phyloP scores from a whole-genome alignment of 2,797 vertebrate genomes.

The Taenioides sp. region DNA sequence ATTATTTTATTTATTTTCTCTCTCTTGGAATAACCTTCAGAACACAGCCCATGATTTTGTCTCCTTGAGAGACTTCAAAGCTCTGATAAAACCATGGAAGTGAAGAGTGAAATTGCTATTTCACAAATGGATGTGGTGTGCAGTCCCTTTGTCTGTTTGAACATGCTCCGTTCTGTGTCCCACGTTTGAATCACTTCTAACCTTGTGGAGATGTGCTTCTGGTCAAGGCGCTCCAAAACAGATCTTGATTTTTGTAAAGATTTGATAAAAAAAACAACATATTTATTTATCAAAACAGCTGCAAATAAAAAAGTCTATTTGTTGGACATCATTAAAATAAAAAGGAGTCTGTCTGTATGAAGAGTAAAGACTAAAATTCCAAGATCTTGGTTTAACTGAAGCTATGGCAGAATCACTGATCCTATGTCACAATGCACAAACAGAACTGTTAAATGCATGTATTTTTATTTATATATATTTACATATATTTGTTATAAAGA shows the following conservation, averaged over 20 bases:
- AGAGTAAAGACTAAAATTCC: no score
- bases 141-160: slow-evolving; percentile 3
- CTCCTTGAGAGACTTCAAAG: slow-evolving; percentile 13
- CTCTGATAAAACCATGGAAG: slow-evolving; percentile 13
- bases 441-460: no score
- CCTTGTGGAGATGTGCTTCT: slow-evolving; percentile 6
- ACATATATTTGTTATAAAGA: no score
- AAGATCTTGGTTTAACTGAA: no score
- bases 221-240: slow-evolving; percentile 3
- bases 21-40: slow-evolving; percentile 6
- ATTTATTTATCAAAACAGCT: no score
- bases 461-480: no score
- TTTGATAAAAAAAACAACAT: no score
- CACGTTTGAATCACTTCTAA: slow-evolving; percentile 4
- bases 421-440: no score
- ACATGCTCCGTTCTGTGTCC: background rate
- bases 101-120: slow-evolving; percentile 13
- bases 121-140: slow-evolving; percentile 4
- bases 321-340: background rate
- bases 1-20: background rate
- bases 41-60: slow-evolving; percentile 11
- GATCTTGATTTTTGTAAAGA: background rate
- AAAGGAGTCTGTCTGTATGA: no score
- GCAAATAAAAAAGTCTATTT: background rate
- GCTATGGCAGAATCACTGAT: no score